Conservation (phyloP, 2,888 invertebrate genomes). For the Epirrhoe alternata region DNA sequence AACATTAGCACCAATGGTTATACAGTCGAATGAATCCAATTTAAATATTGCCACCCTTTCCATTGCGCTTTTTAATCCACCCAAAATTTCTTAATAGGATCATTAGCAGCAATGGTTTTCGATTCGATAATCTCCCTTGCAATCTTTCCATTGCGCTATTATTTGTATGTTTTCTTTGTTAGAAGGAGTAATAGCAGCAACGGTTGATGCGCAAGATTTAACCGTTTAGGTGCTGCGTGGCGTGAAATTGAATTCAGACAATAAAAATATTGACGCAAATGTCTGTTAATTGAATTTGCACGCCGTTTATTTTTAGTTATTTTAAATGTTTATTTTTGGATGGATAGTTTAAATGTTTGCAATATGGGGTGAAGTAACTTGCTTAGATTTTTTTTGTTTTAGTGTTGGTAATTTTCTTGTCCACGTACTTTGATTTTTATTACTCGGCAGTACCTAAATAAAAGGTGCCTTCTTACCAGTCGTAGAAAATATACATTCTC, state of each 20-base stretch:
- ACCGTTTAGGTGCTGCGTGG: constrained; percentile 37
- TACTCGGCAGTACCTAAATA: constrained; percentile 7
- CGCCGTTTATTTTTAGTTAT: constrained; percentile 45
- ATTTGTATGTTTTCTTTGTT: constrained; percentile 7
- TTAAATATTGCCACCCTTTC: constrained; percentile 15
- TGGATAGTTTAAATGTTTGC: constrained; percentile 2
- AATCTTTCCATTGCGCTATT: constrained; percentile 10
- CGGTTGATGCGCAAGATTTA: constrained; percentile 28
- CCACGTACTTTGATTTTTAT: neutral
- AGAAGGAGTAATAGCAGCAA: constrained; percentile 15
- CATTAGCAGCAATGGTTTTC: constrained; percentile 16
- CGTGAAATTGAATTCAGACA: constrained; percentile 66
- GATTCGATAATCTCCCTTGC: constrained; percentile 8
- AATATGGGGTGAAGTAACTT: no score
- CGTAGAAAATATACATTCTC: neutral
- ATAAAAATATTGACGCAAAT: constrained; percentile 56
- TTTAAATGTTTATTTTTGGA: constrained; percentile 30
- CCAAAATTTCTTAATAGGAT: constrained; percentile 9
- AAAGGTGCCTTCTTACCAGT: neutral
- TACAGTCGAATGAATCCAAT: constrained; percentile 13
- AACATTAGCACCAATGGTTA: constrained; percentile 16
- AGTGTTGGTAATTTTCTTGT: neutral
- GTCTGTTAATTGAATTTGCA: constrained; percentile 52
- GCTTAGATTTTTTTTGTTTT: no score
- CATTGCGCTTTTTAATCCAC: constrained; percentile 10